phyloP scores from a whole-genome alignment of 2,797 vertebrate genomes.

The Centroberyx gerrardi region DNA sequence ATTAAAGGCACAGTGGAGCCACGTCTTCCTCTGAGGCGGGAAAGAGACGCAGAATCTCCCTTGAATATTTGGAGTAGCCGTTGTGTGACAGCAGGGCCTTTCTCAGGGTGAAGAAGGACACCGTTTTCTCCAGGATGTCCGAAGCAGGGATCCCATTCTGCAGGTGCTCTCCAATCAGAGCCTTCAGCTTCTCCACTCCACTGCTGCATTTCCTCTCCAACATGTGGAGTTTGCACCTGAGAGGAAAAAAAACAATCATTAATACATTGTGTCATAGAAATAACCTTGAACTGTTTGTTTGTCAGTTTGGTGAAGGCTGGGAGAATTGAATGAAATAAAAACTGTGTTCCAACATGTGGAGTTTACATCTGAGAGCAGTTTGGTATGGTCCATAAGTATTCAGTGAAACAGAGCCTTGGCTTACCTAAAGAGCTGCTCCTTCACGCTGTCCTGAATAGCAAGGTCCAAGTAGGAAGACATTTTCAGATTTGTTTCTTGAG shows the following conservation, averaged over 20 bases:
- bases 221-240: constrained; percentile 83
- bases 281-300: not conserved
- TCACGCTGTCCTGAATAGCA: constrained; percentile 77
- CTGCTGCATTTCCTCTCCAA: constrained; percentile 83
- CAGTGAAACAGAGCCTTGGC: not conserved
- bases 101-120: constrained; percentile 78
- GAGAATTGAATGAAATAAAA: not conserved
- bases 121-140: constrained; percentile 82
- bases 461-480: constrained; percentile 83
- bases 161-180: constrained; percentile 78
- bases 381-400: not conserved
- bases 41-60: constrained; percentile 81
- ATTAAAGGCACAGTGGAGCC: constrained; percentile 73
- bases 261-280: not conserved
- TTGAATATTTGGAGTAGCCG: constrained; percentile 82
- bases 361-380: not conserved
- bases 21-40: constrained; percentile 79
- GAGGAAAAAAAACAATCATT: constrained; percentile 9
- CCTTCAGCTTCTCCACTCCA: constrained; percentile 82
- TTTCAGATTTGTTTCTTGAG: constrained; percentile 10
- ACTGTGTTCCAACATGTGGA: too few species aligned
- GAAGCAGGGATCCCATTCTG: constrained; percentile 75
- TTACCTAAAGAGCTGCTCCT: constrained; percentile 82
- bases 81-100: constrained; percentile 78
- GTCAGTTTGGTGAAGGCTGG: not conserved